Percentiles rank a stretch among this genome's conserved stretches.
phyloP scores from a whole-genome alignment of 2,888 invertebrate species.

The Camptogramma bilineatum region DNA sequence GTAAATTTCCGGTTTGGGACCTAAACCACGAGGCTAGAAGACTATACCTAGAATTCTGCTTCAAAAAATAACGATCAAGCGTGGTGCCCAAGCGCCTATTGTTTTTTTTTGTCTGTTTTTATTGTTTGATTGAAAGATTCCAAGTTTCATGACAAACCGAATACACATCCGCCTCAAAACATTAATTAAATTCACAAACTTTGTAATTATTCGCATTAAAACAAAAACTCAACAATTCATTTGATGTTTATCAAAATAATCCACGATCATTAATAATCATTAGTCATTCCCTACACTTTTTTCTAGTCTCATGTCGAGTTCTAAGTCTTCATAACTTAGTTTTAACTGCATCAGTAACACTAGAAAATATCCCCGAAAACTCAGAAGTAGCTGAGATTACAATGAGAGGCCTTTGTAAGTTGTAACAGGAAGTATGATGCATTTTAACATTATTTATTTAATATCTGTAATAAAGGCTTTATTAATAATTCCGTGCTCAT shows the following conservation, averaged over 20 bases:
- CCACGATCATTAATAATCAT: constrained; percentile 2
- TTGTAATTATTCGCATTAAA: constrained; percentile 32
- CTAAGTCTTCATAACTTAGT: neutral
- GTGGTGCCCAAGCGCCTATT: neutral
- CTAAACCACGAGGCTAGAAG: neutral
- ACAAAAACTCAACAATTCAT: constrained; percentile 21
- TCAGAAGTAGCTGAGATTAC: no score
- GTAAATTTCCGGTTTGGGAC: constrained; percentile 11
- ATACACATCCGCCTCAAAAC: constrained; percentile 39
- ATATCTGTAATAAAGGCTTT: no score
- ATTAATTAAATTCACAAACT: constrained; percentile 35
- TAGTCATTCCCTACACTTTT: neutral
- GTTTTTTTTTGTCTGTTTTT: constrained; percentile 21
- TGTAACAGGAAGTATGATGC: no score
- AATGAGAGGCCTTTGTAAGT: no score
- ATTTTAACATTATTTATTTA: no score
- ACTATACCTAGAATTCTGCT: neutral
- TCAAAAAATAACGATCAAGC: neutral
- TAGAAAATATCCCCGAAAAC: no score
- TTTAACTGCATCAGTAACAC: no score
- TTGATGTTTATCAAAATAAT: constrained; percentile 26
- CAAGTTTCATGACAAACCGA: constrained; percentile 36
- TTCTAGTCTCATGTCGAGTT: neutral
- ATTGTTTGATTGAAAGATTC: constrained; percentile 25
- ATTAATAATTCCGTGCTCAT: no score